A percentile compares a stretch with the other conserved stretches of the same genome.
Conservation (phyloP, 2,888 invertebrate species). For the Nomada lathburiana region DNA sequence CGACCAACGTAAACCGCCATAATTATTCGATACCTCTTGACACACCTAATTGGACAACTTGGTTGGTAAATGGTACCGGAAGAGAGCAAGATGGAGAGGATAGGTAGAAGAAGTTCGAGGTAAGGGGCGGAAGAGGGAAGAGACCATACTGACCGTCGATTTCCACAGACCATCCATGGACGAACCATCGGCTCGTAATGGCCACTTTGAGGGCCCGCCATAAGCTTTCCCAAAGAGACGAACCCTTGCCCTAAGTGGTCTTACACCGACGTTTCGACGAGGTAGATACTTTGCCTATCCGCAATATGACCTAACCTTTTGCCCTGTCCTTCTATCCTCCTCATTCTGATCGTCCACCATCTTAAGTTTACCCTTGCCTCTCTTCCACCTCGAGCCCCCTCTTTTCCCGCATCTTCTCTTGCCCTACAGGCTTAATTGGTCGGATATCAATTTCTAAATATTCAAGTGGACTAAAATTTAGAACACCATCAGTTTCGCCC, state of each 20-base stretch:
- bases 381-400: slow-evolving; percentile 2
- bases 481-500: background rate
- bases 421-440: slow-evolving; percentile 66
- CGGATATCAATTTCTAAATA: slow-evolving; percentile 70
- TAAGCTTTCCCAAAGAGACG: slow-evolving; percentile 79
- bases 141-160: slow-evolving; percentile 69
- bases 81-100: slow-evolving; percentile 61
- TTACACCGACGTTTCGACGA: slow-evolving; percentile 76
- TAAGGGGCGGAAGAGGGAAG: slow-evolving; percentile 39
- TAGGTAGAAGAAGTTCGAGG: slow-evolving; percentile 45
- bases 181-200: slow-evolving; percentile 78
- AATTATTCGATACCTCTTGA: slow-evolving; percentile 72
- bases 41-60: slow-evolving; percentile 79
- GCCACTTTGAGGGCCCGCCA: slow-evolving; percentile 81
- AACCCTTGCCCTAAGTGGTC: slow-evolving; percentile 78
- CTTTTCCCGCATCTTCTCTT: slow-evolving; percentile 31
- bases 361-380: slow-evolving; percentile 32
- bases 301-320: slow-evolving; percentile 75
- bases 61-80: slow-evolving; percentile 68
- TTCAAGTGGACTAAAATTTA: slow-evolving; percentile 10
- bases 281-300: slow-evolving; percentile 78
- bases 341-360: slow-evolving; percentile 20
- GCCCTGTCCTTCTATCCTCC: slow-evolving; percentile 47
- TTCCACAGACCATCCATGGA: slow-evolving; percentile 71
- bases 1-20: slow-evolving; percentile 63